phyloP scores from a whole-genome alignment of 2,113 vertebrate species.

The Eclectus roratus region DNA sequence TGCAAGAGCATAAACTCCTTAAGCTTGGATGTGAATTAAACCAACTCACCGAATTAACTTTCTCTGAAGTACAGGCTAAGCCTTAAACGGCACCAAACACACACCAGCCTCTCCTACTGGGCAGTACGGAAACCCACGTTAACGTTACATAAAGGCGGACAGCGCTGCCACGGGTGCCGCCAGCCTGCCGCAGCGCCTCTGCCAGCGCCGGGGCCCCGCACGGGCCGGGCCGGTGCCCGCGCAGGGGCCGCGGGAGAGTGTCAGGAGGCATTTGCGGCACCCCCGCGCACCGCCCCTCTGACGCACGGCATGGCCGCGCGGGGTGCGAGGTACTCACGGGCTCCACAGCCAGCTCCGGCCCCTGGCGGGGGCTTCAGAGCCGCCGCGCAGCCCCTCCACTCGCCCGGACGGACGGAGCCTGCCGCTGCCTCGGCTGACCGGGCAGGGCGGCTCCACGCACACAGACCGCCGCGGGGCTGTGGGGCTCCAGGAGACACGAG shows the following conservation, averaged over 20 bases:
- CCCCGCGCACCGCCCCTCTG: too few species aligned
- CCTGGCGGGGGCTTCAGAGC: not conserved
- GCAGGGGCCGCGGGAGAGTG: rapidly evolving
- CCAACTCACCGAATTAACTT: not conserved
- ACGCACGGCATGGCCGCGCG: too few species aligned
- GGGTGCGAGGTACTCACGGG: not conserved
- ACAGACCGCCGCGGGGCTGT: too few species aligned
- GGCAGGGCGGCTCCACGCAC: too few species aligned
- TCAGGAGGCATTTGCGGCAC: rapidly evolving
- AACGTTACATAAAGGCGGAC: rapidly evolving
- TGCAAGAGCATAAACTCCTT: not conserved
- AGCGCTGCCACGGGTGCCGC: not conserved
- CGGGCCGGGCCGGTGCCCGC: not conserved
- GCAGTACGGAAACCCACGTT: rapidly evolving
- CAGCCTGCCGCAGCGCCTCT: not conserved
- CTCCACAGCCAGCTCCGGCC: not conserved
- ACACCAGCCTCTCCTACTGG: not conserved
- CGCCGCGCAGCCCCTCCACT: not conserved
- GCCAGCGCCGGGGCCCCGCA: not conserved
- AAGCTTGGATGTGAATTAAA: not conserved
- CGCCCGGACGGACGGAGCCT: not conserved
- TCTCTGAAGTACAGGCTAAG: not conserved
- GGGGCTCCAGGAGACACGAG: not conserved
- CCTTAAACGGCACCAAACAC: not conserved
- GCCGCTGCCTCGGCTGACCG: not conserved